These are phyloP conservation scores for Anisognathus igniventris DNA, from an alignment of 2,797 vertebrate genomes.

Conservation along the genomic window DNA sequence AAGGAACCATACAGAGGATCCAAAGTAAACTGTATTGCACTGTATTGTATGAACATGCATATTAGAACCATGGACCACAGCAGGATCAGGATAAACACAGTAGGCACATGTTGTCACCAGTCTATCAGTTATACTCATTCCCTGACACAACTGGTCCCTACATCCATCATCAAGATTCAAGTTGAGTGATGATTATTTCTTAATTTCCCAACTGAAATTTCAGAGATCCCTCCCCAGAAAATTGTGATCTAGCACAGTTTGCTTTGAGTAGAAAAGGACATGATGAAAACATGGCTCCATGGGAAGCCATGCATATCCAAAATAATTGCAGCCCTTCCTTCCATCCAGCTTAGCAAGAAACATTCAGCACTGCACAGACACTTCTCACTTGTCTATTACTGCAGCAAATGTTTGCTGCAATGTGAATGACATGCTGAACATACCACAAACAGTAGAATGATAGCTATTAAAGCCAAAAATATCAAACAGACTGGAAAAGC, in stretches of 20 bases:
- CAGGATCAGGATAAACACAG: not conserved
- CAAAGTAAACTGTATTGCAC: not conserved
- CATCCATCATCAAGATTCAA: not conserved
- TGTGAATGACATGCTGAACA: slow-evolving; percentile 13
- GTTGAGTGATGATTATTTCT: not conserved
- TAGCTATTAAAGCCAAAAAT: slow-evolving; percentile 43
- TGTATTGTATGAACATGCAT: too few relatives aligned
- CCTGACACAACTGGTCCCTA: not conserved
- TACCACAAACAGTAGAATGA: not conserved
- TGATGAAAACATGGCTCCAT: not conserved
- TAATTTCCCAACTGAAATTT: not conserved
- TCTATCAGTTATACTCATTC: not conserved
- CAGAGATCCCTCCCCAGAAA: not conserved
- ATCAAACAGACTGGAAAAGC: slow-evolving; percentile 13
- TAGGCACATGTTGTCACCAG: not conserved
- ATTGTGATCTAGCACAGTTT: not conserved
- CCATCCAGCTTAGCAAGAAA: not conserved
- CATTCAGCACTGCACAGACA: not conserved
- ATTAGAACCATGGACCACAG: not conserved
- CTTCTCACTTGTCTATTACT: not conserved
- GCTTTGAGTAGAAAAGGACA: not conserved
- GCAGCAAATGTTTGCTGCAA: slow-evolving; percentile 15
- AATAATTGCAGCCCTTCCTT: not conserved
- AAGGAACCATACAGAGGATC: not conserved
- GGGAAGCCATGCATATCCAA: not conserved